Conservation (phyloP, 2,113 vertebrate species). For the Puffinus mauretanicus region DNA sequence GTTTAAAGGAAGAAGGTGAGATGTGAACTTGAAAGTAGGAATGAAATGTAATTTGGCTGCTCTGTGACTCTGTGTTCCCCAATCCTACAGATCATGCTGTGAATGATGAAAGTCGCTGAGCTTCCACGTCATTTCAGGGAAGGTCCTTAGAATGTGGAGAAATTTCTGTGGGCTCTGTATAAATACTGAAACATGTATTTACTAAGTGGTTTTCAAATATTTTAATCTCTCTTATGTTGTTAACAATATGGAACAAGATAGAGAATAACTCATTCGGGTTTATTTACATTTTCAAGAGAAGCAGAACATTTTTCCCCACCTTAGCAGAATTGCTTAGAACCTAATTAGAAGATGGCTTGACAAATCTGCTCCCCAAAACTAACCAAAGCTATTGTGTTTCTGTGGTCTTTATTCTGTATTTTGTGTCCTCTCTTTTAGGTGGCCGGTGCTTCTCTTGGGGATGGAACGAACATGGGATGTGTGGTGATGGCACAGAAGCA, state of each 20-base stretch:
- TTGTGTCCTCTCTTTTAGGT: constrained; percentile 68
- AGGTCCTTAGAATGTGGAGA: not conserved
- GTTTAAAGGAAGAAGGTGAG: not conserved
- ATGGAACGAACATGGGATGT: constrained; percentile 98
- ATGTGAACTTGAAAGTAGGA: not conserved
- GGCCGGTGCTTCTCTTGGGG: constrained; percentile 86
- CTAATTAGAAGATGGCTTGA: not conserved
- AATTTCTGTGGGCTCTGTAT: not conserved
- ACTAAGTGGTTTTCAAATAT: not conserved
- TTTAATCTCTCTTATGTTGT: not conserved
- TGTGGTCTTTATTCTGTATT: not conserved
- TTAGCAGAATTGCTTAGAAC: not conserved
- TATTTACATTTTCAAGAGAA: not conserved
- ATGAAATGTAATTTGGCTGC: not conserved
- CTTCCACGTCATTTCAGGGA: not conserved
- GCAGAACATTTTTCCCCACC: not conserved
- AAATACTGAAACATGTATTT: not conserved
- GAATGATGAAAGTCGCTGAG: not conserved
- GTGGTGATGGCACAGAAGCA: constrained; percentile 81
- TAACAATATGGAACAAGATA: not conserved
- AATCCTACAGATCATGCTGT: not conserved
- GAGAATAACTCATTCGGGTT: not conserved
- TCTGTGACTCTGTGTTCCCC: not conserved
- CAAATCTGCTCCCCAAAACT: not conserved
- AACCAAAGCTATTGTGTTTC: not conserved